These are phyloP conservation scores for Galbula dea DNA, from an alignment of 2,113 vertebrate genomes.

Conservation along the genomic window DNA sequence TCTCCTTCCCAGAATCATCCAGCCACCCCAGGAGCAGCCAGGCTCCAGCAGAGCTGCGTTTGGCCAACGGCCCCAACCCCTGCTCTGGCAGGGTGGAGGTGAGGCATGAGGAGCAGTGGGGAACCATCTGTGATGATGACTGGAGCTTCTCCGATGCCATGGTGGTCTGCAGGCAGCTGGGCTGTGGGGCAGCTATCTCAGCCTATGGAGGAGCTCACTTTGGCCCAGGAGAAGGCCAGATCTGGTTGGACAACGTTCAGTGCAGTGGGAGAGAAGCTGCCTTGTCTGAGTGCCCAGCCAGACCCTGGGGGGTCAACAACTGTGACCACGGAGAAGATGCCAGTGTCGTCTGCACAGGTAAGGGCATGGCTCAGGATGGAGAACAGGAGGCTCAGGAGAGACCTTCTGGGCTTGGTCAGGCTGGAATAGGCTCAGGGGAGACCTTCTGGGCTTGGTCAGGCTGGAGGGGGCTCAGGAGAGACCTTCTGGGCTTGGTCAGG, in stretches of 20 bases:
- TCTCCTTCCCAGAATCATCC: not conserved
- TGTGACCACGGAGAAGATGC: constrained; percentile 19
- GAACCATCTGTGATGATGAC: no score
- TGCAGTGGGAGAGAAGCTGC: constrained; percentile 1
- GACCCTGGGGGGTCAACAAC: not conserved
- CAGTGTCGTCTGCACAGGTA: not conserved
- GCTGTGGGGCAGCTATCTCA: not conserved
- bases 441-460: no score
- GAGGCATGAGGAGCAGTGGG: no score
- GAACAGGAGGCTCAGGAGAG: no score
- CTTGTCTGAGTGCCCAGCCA: constrained; percentile 1
- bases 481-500: no score
- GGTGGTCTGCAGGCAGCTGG: not conserved
- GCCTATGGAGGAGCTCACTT: not conserved
- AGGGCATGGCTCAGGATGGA: no score
- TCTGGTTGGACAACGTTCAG: not conserved
- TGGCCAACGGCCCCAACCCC: no score
- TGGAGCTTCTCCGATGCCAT: not conserved
- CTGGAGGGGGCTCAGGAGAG: no score
- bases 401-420: no score
- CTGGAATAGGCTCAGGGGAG: no score
- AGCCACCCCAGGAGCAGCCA: not conserved
- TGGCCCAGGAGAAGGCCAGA: not conserved
- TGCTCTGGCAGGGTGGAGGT: no score
- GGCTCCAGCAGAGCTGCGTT: no score